phyloP scores from a whole-genome alignment of 1,140 invertebrate species.

The Elysia chlorotica region DNA sequence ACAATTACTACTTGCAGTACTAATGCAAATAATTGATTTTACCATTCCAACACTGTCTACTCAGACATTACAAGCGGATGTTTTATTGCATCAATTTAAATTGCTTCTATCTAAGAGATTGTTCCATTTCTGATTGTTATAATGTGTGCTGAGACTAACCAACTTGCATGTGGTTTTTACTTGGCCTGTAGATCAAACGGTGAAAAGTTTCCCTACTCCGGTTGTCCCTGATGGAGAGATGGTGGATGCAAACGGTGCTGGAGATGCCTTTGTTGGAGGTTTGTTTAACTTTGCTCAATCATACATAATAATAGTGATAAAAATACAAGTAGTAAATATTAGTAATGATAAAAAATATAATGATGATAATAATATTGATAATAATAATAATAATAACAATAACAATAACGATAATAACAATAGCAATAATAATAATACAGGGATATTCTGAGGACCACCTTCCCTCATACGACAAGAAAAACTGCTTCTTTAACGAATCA shows the following conservation, averaged over 20 bases:
- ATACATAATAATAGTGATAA: not conserved
- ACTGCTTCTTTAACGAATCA: no score
- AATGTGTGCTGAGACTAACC: no score
- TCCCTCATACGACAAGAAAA: no score
- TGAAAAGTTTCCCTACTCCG: not conserved
- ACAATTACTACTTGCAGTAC: no score
- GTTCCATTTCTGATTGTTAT: no score
- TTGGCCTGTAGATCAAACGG: not conserved
- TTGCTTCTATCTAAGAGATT: no score
- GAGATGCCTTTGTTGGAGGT: not conserved
- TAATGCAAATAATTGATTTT: not conserved
- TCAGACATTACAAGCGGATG: not conserved
- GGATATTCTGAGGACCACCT: not conserved
- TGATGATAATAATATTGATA: not conserved
- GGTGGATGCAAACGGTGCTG: not conserved
- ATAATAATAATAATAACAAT: not conserved
- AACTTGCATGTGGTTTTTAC: no score
- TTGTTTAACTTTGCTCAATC: not conserved
- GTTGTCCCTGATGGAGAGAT: not conserved
- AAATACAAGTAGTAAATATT: not conserved
- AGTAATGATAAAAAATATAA: not conserved
- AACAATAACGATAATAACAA: not conserved
- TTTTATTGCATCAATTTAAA: not conserved
- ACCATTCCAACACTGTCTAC: not conserved
- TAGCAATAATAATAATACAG: not conserved